phyloP scores from a whole-genome alignment of 2,888 invertebrate species.

The Hirtodrosophila trivittata region DNA sequence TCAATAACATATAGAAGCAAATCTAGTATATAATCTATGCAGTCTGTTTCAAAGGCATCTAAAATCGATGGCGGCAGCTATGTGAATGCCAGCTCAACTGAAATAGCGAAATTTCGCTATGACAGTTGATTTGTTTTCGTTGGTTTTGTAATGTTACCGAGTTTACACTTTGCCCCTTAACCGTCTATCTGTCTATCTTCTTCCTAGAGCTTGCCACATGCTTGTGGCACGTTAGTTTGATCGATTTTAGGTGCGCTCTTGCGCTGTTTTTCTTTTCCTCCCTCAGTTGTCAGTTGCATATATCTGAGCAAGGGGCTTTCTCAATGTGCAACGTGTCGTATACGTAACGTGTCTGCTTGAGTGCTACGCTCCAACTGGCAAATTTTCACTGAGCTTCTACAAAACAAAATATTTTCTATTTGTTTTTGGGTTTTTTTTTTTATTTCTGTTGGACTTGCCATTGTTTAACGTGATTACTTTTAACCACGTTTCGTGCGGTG shows the following conservation, averaged over 20 bases:
- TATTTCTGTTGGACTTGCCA: slow-evolving; percentile 17
- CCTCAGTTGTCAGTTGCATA: background rate
- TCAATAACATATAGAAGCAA: too few species aligned
- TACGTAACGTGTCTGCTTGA: slow-evolving; percentile 55
- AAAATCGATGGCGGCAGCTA: slow-evolving; percentile 40
- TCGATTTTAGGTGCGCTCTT: slow-evolving; percentile 58
- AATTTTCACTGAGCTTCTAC: slow-evolving; percentile 56
- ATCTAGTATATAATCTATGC: too few species aligned
- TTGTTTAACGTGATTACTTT: slow-evolving; percentile 38
- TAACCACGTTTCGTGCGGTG: slow-evolving; percentile 33
- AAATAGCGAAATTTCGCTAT: slow-evolving; percentile 54
- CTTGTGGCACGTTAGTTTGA: slow-evolving; percentile 55
- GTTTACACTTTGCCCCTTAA: too few species aligned
- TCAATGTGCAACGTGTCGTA: slow-evolving; percentile 46
- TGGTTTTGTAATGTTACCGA: slow-evolving; percentile 39
- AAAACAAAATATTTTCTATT: slow-evolving; percentile 41
- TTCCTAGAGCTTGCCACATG: too few species aligned
- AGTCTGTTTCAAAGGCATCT: too few species aligned
- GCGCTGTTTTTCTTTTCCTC: slow-evolving; percentile 22
- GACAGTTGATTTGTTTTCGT: slow-evolving; percentile 44
- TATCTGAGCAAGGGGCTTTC: background rate
- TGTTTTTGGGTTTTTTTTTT: slow-evolving; percentile 24
- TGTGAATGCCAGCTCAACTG: slow-evolving; percentile 30
- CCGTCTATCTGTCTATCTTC: background rate
- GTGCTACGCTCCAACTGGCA: slow-evolving; percentile 51